A percentile compares a stretch with the other conserved stretches of the same genome.
These are phyloP conservation scores for Phaethornis superciliosus DNA, from an alignment of 2,113 vertebrate genomes.

Conservation along the genomic window DNA sequence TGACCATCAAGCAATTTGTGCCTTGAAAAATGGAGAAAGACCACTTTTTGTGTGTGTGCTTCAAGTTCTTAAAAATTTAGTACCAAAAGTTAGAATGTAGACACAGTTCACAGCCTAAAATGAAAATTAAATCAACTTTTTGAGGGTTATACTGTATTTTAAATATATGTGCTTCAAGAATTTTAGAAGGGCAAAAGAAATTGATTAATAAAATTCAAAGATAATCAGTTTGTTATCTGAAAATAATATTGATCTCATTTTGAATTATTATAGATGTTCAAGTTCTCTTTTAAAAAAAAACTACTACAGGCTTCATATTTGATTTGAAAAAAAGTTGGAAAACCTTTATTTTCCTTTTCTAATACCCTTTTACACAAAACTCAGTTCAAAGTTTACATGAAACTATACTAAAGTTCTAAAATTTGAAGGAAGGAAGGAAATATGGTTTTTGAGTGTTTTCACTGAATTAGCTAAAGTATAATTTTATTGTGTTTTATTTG, in stretches of 20 bases:
- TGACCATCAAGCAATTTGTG: background rate
- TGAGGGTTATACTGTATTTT: background rate
- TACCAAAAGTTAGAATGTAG: background rate
- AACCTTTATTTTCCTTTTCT: rapidly evolving
- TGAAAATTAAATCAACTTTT: background rate
- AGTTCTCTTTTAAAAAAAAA: background rate
- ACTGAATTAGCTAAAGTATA: background rate
- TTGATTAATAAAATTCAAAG: background rate
- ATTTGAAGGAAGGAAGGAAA: background rate
- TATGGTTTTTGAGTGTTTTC: background rate
- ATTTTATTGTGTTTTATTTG: background rate
- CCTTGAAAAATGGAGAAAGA: background rate
- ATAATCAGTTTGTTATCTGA: background rate
- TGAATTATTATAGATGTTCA: background rate
- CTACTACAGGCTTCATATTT: background rate
- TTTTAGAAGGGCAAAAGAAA: background rate
- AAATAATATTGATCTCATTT: background rate
- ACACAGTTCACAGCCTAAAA: background rate
- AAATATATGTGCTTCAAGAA: background rate
- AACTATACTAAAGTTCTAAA: background rate
- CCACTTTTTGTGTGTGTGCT: background rate
- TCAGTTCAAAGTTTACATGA: background rate
- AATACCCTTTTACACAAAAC: background rate
- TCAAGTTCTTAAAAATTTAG: background rate
- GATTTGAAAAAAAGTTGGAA: background rate